A percentile compares a stretch with the other conserved stretches of the same genome.
These are phyloP conservation scores for Holacanthus passer DNA, from an alignment of 2,113 vertebrate species.

Conservation along the genomic window DNA sequence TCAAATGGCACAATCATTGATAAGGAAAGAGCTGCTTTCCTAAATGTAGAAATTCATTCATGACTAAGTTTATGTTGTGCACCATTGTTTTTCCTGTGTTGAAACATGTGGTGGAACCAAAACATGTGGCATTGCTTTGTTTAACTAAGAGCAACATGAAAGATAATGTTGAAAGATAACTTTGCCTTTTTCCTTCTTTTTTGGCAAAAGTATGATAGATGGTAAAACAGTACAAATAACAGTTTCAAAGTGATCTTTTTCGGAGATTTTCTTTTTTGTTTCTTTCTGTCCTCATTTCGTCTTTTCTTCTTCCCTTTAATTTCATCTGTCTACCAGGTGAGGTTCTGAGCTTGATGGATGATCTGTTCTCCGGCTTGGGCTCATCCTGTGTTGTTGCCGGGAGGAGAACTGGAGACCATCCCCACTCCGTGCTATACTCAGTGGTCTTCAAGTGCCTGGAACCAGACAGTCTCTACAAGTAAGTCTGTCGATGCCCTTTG, in stretches of 20 bases:
- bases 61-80: slow-evolving; percentile 35
- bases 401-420: slow-evolving; percentile 88
- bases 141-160: slow-evolving; percentile 50
- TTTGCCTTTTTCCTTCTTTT: slow-evolving; percentile 1
- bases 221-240: slow-evolving; percentile 23
- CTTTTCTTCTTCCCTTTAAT: slow-evolving; percentile 10
- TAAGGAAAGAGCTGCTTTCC: slow-evolving; percentile 34
- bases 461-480: slow-evolving; percentile 98
- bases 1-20: slow-evolving; percentile 49
- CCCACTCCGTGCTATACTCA: slow-evolving; percentile 91
- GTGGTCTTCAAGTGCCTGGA: slow-evolving; percentile 99
- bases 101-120: slow-evolving; percentile 36
- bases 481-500: slow-evolving; percentile 73
- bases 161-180: slow-evolving; percentile 39
- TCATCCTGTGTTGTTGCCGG: slow-evolving; percentile 96
- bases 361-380: slow-evolving; percentile 94
- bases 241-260: slow-evolving; percentile 19
- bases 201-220: slow-evolving; percentile 9
- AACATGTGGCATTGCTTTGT: slow-evolving; percentile 44
- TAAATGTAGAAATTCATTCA: slow-evolving; percentile 55
- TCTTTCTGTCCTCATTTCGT: slow-evolving; percentile 7
- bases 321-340: slow-evolving; percentile 87
- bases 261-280: background rate
- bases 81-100: slow-evolving; percentile 35
- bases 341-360: slow-evolving; percentile 95